Conservation (phyloP, 2,113 vertebrate genomes). For the Epinephelus moara region DNA sequence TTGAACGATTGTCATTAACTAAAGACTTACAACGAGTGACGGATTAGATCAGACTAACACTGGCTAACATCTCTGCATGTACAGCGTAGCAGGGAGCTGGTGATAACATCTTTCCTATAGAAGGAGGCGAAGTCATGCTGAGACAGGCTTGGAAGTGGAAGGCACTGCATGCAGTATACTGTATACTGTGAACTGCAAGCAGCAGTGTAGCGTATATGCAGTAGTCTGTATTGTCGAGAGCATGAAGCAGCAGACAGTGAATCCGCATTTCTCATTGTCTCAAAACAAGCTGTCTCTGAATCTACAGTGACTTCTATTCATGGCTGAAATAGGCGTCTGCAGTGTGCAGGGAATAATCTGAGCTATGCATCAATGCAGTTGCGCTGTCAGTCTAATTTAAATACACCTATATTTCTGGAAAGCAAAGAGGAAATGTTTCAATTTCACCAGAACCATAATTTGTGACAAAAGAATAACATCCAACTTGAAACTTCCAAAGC, state of each 20-base stretch:
- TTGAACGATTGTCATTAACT: slow-evolving; percentile 57
- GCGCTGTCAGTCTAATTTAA: too few relatives aligned
- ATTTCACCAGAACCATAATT: too few relatives aligned
- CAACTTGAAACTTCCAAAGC: too few relatives aligned
- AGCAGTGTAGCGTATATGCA: neutral
- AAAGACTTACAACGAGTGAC: slow-evolving; percentile 36
- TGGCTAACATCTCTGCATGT: slow-evolving; percentile 50
- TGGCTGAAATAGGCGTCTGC: too few relatives aligned
- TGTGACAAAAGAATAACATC: too few relatives aligned
- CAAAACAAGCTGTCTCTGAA: slow-evolving; percentile 19
- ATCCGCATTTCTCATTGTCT: slow-evolving; percentile 7
- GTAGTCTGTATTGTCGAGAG: neutral
- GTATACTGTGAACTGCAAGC: neutral
- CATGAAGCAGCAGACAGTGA: slow-evolving; percentile 13
- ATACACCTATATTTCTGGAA: too few relatives aligned
- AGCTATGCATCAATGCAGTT: too few relatives aligned
- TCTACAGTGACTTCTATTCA: neutral
- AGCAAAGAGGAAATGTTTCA: too few relatives aligned
- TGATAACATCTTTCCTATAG: slow-evolving; percentile 52
- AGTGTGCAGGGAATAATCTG: too few relatives aligned
- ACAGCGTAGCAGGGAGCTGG: slow-evolving; percentile 39
- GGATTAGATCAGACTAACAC: slow-evolving; percentile 49
- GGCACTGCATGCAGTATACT: neutral
- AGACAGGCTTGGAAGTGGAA: slow-evolving; percentile 5
- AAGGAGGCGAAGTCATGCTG: slow-evolving; percentile 36